Conservation (phyloP, 1,140 invertebrate species). For the Argopecten irradians region DNA sequence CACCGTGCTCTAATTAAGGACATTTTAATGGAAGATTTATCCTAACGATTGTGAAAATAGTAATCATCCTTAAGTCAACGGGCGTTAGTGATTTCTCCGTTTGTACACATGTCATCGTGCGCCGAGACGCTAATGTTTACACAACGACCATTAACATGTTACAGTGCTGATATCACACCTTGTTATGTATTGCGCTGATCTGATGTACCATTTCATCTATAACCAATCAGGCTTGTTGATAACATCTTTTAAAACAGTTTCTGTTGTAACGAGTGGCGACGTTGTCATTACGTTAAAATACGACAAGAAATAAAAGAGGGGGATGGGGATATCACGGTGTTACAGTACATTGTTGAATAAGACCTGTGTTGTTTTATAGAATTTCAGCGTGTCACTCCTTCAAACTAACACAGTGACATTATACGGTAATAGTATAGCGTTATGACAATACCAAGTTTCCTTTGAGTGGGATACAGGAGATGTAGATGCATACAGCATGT, state of each 20-base stretch:
- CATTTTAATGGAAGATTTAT: not conserved
- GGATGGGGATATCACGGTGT: not conserved
- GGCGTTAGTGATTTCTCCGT: not conserved
- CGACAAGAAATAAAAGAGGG: not conserved
- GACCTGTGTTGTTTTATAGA: not conserved
- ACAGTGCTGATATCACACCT: not conserved
- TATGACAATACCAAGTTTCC: not conserved
- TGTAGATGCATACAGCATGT: not conserved
- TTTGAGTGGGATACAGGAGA: not conserved
- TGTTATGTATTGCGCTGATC: not conserved
- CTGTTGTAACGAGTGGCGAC: not conserved
- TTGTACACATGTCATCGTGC: not conserved
- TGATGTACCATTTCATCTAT: not conserved
- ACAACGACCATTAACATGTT: not conserved
- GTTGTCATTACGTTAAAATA: not conserved
- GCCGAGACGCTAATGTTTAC: not conserved
- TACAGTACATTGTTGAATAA: not conserved
- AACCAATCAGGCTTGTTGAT: not conserved
- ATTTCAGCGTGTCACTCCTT: not conserved
- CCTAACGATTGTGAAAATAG: not conserved
- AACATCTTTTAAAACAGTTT: not conserved
- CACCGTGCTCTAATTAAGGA: conserved; percentile 1
- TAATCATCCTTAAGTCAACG: not conserved
- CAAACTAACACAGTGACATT: not conserved
- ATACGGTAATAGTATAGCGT: not conserved